phyloP scores from a whole-genome alignment of 1,140 invertebrate genomes.

The Nasonia giraulti region DNA sequence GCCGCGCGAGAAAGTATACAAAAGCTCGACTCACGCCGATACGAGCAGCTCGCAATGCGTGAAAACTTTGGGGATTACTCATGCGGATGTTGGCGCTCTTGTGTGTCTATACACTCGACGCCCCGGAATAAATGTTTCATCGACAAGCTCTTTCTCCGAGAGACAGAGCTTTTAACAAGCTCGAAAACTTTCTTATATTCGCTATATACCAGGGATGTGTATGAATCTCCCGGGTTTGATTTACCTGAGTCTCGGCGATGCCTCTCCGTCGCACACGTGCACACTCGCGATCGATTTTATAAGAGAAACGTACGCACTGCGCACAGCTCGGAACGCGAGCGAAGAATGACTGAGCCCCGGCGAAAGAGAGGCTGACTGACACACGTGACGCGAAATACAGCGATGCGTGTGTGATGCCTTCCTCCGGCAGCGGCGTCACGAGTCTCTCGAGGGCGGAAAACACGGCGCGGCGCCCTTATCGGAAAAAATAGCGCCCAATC shows the following conservation, averaged over 20 bases:
- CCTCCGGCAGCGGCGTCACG: not conserved
- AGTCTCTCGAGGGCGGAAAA: slow-evolving; percentile 55
- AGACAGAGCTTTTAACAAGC: not conserved
- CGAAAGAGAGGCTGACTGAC: not conserved
- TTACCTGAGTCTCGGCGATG: not conserved
- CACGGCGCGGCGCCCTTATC: slow-evolving; percentile 66
- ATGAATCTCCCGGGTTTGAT: slow-evolving; percentile 6
- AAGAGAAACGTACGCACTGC: not conserved
- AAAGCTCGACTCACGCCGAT: not conserved
- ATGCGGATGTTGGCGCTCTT: slow-evolving; percentile 14
- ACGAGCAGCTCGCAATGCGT: slow-evolving; percentile 4
- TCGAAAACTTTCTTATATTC: not conserved
- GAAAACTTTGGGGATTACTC: slow-evolving; percentile 49
- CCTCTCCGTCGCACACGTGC: too few relatives aligned
- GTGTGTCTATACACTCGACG: not conserved
- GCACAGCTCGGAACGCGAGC: not conserved
- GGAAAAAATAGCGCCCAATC: slow-evolving; percentile 73
- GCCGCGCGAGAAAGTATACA: slow-evolving; percentile 4
- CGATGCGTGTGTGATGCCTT: slow-evolving; percentile 16
- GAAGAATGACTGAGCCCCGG: slow-evolving; percentile 20
- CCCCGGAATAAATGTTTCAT: slow-evolving; percentile 33
- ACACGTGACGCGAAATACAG: slow-evolving; percentile 37
- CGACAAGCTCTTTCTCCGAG: not conserved
- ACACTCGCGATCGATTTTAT: not conserved
- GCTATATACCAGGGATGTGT: not conserved